These are phyloP conservation scores for Catocala nupta DNA, from an alignment of 2,888 invertebrate genomes.

Conservation along the genomic window DNA sequence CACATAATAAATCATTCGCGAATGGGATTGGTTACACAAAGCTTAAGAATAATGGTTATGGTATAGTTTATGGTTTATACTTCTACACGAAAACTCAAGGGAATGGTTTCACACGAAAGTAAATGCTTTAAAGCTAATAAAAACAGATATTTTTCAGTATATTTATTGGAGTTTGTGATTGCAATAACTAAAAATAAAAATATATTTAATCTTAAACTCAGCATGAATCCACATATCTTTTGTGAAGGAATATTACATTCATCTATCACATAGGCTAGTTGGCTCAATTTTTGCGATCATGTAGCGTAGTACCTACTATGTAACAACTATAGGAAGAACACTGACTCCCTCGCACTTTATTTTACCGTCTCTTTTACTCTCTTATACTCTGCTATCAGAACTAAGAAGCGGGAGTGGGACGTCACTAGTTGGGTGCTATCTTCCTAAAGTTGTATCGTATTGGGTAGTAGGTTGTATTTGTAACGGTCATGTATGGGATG, in stretches of 20 bases:
- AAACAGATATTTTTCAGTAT: too few species aligned
- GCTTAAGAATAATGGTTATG: background rate
- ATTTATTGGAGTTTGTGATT: too few species aligned
- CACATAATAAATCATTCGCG: background rate
- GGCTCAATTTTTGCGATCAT: conserved; percentile 50
- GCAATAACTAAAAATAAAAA: too few species aligned
- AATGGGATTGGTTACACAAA: conserved; percentile 1
- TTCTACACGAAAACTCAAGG: background rate
- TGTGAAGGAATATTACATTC: background rate
- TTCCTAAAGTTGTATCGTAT: conserved; percentile 35
- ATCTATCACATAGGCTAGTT: conserved; percentile 8
- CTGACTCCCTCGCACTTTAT: background rate
- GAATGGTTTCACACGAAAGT: background rate
- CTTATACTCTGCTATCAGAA: too few species aligned
- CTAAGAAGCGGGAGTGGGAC: background rate
- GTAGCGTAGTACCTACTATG: conserved; percentile 15
- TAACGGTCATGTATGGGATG: conserved; percentile 70
- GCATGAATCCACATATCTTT: too few species aligned
- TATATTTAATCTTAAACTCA: too few species aligned
- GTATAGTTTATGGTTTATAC: background rate
- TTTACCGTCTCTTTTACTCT: background rate
- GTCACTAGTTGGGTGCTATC: background rate
- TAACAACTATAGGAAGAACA: conserved; percentile 22
- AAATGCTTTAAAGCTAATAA: too few species aligned
- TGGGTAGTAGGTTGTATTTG: conserved; percentile 31